Evolutionary conservation across 2,888 invertebrate genomes (phyloP).

Genomic region (Steromphala cineraria): DNA sequence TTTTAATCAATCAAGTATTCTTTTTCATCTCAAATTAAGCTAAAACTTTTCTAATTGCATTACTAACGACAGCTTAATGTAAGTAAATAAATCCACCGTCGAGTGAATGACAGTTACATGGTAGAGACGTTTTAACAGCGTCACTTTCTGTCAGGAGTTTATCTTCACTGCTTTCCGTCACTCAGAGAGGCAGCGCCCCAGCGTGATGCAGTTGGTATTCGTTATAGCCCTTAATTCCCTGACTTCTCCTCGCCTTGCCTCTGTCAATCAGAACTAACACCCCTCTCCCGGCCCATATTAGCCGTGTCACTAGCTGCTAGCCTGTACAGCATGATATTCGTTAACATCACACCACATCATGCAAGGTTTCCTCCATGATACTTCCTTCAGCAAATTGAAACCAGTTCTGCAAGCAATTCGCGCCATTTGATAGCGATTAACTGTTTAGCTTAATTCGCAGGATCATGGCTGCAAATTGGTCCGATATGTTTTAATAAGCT

Average conservation of each 20-base stretch:
- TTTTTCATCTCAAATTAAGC: too few relatives aligned
- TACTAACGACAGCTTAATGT: too few relatives aligned
- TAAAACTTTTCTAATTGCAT: too few relatives aligned
- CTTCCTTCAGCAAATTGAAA: slow-evolving; percentile 28
- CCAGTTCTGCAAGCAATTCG: slow-evolving; percentile 16
- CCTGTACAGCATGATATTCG: slow-evolving; percentile 5
- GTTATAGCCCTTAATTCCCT: slow-evolving; percentile 6
- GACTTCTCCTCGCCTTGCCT: not conserved
- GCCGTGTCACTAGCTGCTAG: not conserved
- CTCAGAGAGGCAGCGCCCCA: not conserved
- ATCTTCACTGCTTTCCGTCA: too few relatives aligned
- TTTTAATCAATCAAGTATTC: too few relatives aligned
- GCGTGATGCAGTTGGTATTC: not conserved
- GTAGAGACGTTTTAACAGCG: too few relatives aligned
- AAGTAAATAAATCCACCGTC: too few relatives aligned
- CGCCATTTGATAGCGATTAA: slow-evolving; percentile 24
- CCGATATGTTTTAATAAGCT: slow-evolving; percentile 19
- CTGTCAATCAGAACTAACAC: not conserved
- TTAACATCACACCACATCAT: slow-evolving; percentile 14
- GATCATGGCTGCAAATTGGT: slow-evolving; percentile 23
- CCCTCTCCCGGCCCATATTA: slow-evolving; percentile 3
- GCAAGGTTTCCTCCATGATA: slow-evolving; percentile 6
- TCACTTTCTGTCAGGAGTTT: too few relatives aligned
- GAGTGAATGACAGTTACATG: too few relatives aligned
- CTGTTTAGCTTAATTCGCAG: slow-evolving; percentile 24